phyloP scores from a whole-genome alignment of 2,113 vertebrate species.

The Sinocyclocheilus rhinocerous region DNA sequence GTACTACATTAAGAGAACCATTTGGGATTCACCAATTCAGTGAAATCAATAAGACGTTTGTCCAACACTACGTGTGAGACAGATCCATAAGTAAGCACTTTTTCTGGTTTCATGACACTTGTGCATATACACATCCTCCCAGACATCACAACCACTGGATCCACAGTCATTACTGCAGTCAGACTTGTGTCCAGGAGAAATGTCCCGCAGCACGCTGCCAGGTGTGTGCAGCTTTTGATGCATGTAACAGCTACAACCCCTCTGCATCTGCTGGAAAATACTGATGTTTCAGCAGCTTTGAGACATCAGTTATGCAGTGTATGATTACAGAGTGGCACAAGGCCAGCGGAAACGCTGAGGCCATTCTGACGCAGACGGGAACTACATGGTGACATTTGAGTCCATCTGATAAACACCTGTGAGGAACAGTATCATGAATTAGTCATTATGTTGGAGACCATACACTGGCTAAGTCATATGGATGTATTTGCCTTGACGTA shows the following conservation, averaged over 20 bases:
- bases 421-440: constrained; percentile 25
- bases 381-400: background rate
- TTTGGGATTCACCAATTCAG: background rate
- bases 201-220: constrained; percentile 61
- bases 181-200: constrained; percentile 54
- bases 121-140: constrained; percentile 39
- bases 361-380: constrained; percentile 20
- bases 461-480: background rate
- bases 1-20: background rate
- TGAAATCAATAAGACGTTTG: background rate
- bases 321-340: constrained; percentile 62
- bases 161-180: constrained; percentile 18
- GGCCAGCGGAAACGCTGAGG: constrained; percentile 20
- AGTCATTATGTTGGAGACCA: background rate
- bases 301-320: constrained; percentile 70
- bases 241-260: constrained; percentile 61
- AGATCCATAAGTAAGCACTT: background rate
- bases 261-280: constrained; percentile 67
- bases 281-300: constrained; percentile 66
- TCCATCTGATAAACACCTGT: constrained; percentile 33
- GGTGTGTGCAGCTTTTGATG: constrained; percentile 63
- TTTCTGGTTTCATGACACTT: constrained; percentile 32
- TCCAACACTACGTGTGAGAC: background rate
- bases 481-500: constrained; percentile 2
- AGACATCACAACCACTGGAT: constrained; percentile 11